These are phyloP conservation scores for Trachymyrmex cornetzi DNA, from an alignment of 1,140 invertebrate genomes.

Conservation along the genomic window DNA sequence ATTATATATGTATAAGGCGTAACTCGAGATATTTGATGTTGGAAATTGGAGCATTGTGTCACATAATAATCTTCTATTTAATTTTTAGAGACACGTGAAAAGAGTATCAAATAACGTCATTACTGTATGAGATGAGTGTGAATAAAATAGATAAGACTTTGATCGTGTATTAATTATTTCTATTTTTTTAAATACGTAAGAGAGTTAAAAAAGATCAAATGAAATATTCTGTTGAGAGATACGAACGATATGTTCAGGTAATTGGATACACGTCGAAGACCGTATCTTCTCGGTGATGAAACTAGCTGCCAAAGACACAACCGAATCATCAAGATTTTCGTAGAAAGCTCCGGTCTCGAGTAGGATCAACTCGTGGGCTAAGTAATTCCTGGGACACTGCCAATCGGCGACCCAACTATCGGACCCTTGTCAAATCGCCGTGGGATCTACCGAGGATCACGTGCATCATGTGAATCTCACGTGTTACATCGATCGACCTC, in stretches of 20 bases:
- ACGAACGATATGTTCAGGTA: neutral
- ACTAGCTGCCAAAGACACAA: constrained; percentile 22
- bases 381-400: constrained; percentile 47
- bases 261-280: constrained; percentile 35
- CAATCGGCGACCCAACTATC: constrained; percentile 51
- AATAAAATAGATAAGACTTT: neutral
- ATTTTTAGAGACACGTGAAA: neutral
- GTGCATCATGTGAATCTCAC: constrained; percentile 47
- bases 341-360: constrained; percentile 3
- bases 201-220: neutral
- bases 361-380: constrained; percentile 54
- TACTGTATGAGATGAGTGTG: neutral
- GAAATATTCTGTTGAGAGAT: constrained; percentile 13
- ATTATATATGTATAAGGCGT: neutral
- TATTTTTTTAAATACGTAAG: neutral
- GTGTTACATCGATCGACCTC: constrained; percentile 54
- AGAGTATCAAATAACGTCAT: constrained; percentile 10
- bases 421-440: constrained; percentile 43
- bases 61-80: neutral
- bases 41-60: neutral
- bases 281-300: constrained; percentile 36
- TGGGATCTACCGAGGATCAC: constrained; percentile 32
- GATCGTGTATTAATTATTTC: neutral
- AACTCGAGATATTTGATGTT: neutral
- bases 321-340: constrained; percentile 57